phyloP scores from a whole-genome alignment of 2,888 invertebrate genomes.

The Dexiosoma caninum region DNA sequence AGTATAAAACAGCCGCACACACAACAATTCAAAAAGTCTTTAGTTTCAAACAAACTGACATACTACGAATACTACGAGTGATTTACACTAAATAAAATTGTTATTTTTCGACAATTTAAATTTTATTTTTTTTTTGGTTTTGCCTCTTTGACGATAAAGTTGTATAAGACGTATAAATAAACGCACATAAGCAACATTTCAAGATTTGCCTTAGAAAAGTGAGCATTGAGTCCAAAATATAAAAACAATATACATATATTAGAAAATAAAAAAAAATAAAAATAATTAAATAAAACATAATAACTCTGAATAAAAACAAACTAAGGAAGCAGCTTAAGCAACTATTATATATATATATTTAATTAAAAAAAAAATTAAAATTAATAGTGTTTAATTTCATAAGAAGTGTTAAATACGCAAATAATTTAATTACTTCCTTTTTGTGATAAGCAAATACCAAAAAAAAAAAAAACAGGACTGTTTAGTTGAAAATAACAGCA shows the following conservation, averaged over 20 bases:
- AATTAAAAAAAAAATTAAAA: not conserved
- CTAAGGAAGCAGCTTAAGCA: not conserved
- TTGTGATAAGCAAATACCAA: constrained; percentile 21
- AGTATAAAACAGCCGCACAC: constrained; percentile 34
- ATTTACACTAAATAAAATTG: constrained; percentile 39
- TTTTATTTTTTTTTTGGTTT: not conserved
- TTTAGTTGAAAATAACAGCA: not conserved
- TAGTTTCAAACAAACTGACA: constrained; percentile 12
- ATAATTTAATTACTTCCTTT: constrained; percentile 43
- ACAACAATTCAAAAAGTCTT: constrained; percentile 32
- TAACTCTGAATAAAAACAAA: constrained; percentile 12
- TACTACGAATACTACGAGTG: constrained; percentile 19
- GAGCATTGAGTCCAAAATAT: constrained; percentile 66
- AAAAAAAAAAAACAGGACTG: constrained; percentile 32
- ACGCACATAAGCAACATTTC: constrained; percentile 74
- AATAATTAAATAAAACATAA: constrained; percentile 18
- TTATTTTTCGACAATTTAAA: constrained; percentile 38
- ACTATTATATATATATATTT: not conserved
- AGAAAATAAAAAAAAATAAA: constrained; percentile 13
- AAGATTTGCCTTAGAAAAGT: constrained; percentile 72
- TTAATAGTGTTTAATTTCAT: constrained; percentile 12
- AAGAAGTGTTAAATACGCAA: not conserved
- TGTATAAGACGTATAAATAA: constrained; percentile 76
- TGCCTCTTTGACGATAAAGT: not conserved
- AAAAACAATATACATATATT: constrained; percentile 24